Conservation (phyloP, 2,113 vertebrate genomes). For the Larimichthys crocea region DNA sequence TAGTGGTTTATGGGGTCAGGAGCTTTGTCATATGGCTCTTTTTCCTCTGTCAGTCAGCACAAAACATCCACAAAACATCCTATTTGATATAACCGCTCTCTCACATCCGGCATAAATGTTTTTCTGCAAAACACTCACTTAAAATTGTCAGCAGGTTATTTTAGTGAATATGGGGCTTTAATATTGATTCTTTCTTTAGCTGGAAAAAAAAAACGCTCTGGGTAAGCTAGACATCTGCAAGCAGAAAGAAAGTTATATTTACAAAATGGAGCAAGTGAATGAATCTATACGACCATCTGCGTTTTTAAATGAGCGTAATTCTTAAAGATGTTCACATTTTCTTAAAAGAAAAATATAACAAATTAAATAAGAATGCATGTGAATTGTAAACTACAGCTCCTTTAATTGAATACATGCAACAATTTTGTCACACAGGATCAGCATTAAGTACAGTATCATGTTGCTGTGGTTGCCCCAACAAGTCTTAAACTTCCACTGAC, state of each 20-base stretch:
- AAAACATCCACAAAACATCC: constrained; percentile 22
- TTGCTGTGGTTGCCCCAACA: not conserved
- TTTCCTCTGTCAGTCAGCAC: constrained; percentile 18
- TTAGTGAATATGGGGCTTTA: not conserved
- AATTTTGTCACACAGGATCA: not conserved
- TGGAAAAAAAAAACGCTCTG: not conserved
- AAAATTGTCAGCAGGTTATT: constrained; percentile 12
- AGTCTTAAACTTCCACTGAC: not conserved
- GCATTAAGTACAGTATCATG: constrained; percentile 1
- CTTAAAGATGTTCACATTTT: not conserved
- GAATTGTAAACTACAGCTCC: not conserved
- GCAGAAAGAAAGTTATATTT: not conserved
- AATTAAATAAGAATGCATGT: not conserved
- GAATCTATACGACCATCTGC: not conserved
- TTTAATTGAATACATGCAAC: not conserved
- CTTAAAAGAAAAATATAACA: not conserved
- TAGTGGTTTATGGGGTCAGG: constrained; percentile 16
- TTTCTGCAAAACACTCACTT: not conserved
- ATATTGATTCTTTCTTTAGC: not conserved
- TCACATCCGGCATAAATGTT: not conserved
- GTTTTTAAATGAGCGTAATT: not conserved
- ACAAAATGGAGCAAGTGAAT: not conserved
- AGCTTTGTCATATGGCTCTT: constrained; percentile 41
- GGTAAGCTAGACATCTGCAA: not conserved
- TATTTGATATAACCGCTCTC: not conserved